A percentile compares a stretch with the other conserved stretches of the same genome.
Evolutionary conservation across 2,888 invertebrate genomes (phyloP).

Genomic region (Nephrotoma flavescens): DNA sequence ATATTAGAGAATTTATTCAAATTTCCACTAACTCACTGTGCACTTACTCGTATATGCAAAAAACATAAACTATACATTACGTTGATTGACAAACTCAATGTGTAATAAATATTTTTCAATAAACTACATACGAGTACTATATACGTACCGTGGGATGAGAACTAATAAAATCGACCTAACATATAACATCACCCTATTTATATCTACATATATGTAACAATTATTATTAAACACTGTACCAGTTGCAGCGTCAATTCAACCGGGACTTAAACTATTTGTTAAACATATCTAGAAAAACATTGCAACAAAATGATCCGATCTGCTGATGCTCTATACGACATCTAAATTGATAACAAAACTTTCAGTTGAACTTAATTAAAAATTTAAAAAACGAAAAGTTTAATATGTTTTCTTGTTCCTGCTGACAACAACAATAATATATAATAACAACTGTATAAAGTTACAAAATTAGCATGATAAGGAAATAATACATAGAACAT

Average conservation of each 20-base stretch:
- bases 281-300: background rate
- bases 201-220: background rate
- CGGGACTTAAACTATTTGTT: background rate
- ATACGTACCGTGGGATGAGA: background rate
- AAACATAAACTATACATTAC: background rate
- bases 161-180: background rate
- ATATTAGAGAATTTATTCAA: background rate
- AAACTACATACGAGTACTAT: background rate
- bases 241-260: background rate
- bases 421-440: background rate
- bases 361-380: background rate
- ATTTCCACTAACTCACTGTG: background rate
- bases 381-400: background rate
- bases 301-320: background rate
- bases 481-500: background rate
- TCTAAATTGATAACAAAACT: background rate
- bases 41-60: background rate
- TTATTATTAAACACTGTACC: background rate
- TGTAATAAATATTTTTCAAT: background rate
- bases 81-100: background rate
- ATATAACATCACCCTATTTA: background rate
- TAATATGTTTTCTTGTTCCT: background rate
- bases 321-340: too few species aligned
- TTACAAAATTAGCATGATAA: background rate
- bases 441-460: background rate